Percentiles rank a stretch among this genome's conserved stretches.
Evolutionary conservation across 1,140 invertebrate genomes (phyloP).

Genomic region (Oppia nitens): DNA sequence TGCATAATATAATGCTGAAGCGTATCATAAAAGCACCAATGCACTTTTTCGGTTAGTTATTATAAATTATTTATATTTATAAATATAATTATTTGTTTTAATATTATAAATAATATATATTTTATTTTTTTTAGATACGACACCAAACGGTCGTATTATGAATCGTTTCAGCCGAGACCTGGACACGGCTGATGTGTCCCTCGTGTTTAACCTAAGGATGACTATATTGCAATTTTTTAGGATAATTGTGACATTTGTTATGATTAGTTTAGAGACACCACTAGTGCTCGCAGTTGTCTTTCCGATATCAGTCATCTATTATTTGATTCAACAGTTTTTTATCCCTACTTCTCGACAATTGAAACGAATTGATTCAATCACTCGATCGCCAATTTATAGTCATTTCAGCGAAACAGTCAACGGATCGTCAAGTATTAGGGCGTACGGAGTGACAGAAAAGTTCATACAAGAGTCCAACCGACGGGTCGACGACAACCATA

Average conservation of each 20-base stretch:
- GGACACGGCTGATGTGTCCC: constrained; percentile 31
- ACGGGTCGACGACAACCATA: constrained; percentile 34
- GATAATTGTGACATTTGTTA: constrained; percentile 72
- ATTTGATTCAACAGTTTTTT: constrained; percentile 35
- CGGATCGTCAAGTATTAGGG: constrained; percentile 28
- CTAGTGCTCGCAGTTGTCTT: constrained; percentile 52
- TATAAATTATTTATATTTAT: not conserved
- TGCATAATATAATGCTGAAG: constrained; percentile 19
- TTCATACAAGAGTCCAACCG: not conserved
- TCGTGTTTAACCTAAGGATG: constrained; percentile 34
- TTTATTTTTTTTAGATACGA: constrained; percentile 25
- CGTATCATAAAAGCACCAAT: constrained; percentile 42
- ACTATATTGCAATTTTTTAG: constrained; percentile 30
- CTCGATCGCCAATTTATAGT: constrained; percentile 36
- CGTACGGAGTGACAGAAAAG: constrained; percentile 22
- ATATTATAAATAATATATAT: not conserved
- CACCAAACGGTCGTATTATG: constrained; percentile 49
- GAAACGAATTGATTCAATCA: constrained; percentile 36
- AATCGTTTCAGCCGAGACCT: constrained; percentile 42
- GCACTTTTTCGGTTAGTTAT: constrained; percentile 50
- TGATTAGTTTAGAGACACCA: constrained; percentile 41
- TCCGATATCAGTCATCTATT: constrained; percentile 39
- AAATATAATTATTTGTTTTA: not conserved
- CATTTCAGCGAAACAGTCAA: constrained; percentile 33
- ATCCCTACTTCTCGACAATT: constrained; percentile 37